Base-by-base conservation (phyloP, 2,888 invertebrate species). In the Ctena decussata region DNA sequence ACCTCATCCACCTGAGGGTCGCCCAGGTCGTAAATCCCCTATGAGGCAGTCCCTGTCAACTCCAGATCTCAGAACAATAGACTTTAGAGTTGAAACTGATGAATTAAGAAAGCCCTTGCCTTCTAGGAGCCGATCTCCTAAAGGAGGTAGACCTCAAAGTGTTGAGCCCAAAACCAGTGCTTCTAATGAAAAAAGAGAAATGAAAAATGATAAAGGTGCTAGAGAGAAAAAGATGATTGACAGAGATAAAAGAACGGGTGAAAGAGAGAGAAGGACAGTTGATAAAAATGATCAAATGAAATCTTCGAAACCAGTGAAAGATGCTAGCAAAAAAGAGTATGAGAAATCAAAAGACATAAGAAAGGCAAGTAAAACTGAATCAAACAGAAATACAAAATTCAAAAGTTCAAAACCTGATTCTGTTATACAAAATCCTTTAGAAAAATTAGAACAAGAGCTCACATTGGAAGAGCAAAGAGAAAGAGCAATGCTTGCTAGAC, bases 21-120 rank as follows among this genome's bases (percentile, higher is more conserved):
- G 84, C n/a, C 88, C 88, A 41, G 80, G 82, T 6, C 69, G 86
- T 44, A 80, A 77, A 5, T 75, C 84, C 3, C 35, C 60, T 11
- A 41, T 89, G 74, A 80, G 89, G 32, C 89, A 89, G 79, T 89
- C 89, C 3, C 46, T 80, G 2, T 89, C 89, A 18, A 86, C 86
- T 21, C 89, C 89, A 49, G 89, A 89, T 81, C 79, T 89, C 5
- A 77, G 89, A 70, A 81, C 77, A n/a, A 85, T 86, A 71, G 89
- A 89, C 35, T 53, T 83, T 27, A n/a, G 72, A 35, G 75, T 83
- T 27, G 53, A 81, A 60, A 60, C 78, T 27, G 89, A 89, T 60
- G 86, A 89, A 27, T 69, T 89, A 0, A 86, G 53, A 69, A 89
- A 86, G 49, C 83, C 86, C 27, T n/a, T 83, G 21, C 83, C 85